phyloP scores from a whole-genome alignment of 2,113 vertebrate genomes.

The Pachyramphus minor region DNA sequence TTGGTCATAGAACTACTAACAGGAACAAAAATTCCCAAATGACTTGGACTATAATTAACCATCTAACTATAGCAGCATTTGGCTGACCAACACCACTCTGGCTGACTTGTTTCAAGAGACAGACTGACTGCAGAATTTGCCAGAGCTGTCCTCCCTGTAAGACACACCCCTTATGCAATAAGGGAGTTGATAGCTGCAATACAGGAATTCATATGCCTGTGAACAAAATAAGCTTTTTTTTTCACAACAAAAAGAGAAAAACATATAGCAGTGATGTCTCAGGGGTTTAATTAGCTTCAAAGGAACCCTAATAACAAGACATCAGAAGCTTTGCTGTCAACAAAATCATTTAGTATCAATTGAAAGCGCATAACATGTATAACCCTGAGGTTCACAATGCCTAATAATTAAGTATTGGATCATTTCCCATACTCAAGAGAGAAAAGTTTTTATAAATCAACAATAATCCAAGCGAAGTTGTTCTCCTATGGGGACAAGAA shows the following conservation, averaged over 20 bases:
- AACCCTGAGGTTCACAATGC: constrained; percentile 21
- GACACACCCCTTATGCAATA: background rate
- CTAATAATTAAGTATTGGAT: constrained; percentile 39
- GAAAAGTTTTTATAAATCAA: background rate
- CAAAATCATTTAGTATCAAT: constrained; percentile 33
- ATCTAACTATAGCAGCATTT: constrained; percentile 4
- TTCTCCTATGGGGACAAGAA: background rate
- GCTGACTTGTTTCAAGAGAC: background rate
- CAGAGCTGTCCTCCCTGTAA: background rate
- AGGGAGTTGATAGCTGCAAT: background rate
- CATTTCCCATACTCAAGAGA: constrained; percentile 2
- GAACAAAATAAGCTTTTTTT: background rate
- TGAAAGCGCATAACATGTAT: constrained; percentile 8
- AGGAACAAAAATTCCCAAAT: background rate
- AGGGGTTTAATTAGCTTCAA: background rate
- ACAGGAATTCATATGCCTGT: background rate
- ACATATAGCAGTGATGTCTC: background rate
- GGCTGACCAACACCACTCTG: background rate
- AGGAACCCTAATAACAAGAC: background rate
- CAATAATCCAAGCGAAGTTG: constrained; percentile 7
- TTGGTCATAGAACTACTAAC: background rate
- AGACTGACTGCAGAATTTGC: background rate
- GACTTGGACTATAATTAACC: constrained; percentile 26
- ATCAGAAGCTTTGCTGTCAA: constrained; percentile 29
- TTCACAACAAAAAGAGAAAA: background rate